Conservation (phyloP, 2,797 vertebrate genomes). For the Vireo griseus region DNA sequence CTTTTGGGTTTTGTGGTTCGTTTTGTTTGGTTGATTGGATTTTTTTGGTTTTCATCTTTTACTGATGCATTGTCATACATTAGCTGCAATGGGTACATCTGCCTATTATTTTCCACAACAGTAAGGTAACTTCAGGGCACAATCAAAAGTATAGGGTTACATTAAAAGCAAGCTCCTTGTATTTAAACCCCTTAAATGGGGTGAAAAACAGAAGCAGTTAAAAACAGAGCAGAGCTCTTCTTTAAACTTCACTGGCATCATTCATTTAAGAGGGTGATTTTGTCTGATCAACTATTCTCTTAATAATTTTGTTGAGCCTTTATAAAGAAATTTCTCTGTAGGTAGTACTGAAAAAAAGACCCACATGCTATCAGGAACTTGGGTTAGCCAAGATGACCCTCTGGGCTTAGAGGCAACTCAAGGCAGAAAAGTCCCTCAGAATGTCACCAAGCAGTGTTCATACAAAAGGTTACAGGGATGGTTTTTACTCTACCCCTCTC, state of each 20-base stretch:
- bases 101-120: neutral
- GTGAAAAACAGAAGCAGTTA: neutral
- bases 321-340: neutral
- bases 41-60: neutral
- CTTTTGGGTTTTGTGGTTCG: neutral
- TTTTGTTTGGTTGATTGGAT: neutral
- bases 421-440: neutral
- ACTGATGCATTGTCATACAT: neutral
- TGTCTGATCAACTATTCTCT: neutral
- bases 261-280: neutral
- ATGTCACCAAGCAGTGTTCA: neutral
- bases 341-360: neutral
- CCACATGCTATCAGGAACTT: neutral
- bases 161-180: neutral
- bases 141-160: neutral
- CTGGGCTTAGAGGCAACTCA: neutral
- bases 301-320: neutral
- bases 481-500: neutral
- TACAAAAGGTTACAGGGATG: neutral
- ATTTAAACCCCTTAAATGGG: neutral
- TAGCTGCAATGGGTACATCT: neutral
- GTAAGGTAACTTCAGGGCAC: neutral
- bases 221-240: neutral
- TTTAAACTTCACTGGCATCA: neutral
- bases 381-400: neutral